phyloP scores from a whole-genome alignment of 2,113 vertebrate species.

The Phalacrocorax carbo region DNA sequence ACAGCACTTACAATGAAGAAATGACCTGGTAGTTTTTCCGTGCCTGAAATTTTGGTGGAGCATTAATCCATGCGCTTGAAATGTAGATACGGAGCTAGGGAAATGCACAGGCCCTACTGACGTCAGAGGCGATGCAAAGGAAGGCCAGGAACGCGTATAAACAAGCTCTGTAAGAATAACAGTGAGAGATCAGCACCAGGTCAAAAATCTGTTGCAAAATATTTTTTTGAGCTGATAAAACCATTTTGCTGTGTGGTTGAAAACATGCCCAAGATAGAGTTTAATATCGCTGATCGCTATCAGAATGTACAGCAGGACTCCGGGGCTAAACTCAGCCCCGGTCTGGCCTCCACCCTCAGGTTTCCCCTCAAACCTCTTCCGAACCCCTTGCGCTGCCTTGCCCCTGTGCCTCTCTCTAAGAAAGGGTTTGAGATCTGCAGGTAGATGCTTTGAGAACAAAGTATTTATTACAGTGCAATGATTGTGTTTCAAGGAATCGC shows the following conservation, averaged over 20 bases:
- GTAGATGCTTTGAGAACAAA: background rate
- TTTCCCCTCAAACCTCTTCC: background rate
- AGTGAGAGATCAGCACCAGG: background rate
- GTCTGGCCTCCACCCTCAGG: background rate
- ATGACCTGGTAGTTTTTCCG: background rate
- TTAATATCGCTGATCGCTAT: accelerated
- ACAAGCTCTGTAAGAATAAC: background rate
- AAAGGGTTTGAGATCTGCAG: background rate
- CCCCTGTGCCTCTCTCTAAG: too few relatives aligned
- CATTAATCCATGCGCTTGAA: background rate
- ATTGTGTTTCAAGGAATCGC: background rate
- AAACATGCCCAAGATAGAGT: background rate
- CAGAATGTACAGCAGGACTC: background rate
- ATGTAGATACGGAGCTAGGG: background rate
- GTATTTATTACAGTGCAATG: background rate
- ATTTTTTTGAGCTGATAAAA: background rate
- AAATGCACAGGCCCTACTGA: background rate
- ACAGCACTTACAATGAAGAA: accelerated
- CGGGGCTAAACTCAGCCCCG: background rate
- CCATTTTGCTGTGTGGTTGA: background rate
- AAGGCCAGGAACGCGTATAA: background rate
- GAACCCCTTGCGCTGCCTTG: background rate
- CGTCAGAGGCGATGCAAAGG: background rate
- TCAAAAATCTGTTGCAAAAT: background rate
- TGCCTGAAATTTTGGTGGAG: background rate